A percentile compares a stretch with the other conserved stretches of the same genome.
These are phyloP conservation scores for Eufriesea mexicana DNA, from an alignment of 1,140 invertebrate genomes.

Conservation along the genomic window DNA sequence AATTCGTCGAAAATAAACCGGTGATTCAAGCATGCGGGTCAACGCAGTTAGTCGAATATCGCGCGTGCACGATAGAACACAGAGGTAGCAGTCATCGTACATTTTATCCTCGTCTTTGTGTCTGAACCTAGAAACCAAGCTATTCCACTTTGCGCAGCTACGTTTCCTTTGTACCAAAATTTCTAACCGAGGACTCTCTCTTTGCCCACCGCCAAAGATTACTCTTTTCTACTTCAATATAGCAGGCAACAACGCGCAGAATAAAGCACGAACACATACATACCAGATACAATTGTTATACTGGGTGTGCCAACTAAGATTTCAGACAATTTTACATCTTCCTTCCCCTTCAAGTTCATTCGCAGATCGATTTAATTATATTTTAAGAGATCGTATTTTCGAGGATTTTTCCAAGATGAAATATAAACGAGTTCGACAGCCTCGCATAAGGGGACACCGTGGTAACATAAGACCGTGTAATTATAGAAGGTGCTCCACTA, in stretches of 20 bases:
- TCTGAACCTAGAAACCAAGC: neutral
- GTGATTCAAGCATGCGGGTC: slow-evolving; percentile 27
- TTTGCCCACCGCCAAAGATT: neutral
- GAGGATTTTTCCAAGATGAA: too few relatives aligned
- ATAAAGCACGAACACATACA: neutral
- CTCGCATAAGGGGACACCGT: neutral
- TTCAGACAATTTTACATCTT: neutral
- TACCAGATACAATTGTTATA: neutral
- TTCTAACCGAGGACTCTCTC: neutral
- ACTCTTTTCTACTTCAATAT: neutral
- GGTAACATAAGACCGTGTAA: neutral
- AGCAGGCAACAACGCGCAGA: neutral
- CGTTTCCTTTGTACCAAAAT: neutral
- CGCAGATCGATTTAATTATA: neutral
- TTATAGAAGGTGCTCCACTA: neutral
- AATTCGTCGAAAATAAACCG: slow-evolving; percentile 13
- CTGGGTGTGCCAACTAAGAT: neutral
- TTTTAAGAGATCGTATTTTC: neutral
- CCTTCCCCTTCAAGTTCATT: neutral
- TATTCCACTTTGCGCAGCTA: neutral
- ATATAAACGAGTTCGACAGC: neutral
- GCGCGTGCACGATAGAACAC: neutral
- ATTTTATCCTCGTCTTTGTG: slow-evolving; percentile 2
- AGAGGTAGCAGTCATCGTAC: neutral
- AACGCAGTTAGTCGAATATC: slow-evolving; percentile 12